phyloP scores from a whole-genome alignment of 2,888 invertebrate species.

The Aphidius colemani region DNA sequence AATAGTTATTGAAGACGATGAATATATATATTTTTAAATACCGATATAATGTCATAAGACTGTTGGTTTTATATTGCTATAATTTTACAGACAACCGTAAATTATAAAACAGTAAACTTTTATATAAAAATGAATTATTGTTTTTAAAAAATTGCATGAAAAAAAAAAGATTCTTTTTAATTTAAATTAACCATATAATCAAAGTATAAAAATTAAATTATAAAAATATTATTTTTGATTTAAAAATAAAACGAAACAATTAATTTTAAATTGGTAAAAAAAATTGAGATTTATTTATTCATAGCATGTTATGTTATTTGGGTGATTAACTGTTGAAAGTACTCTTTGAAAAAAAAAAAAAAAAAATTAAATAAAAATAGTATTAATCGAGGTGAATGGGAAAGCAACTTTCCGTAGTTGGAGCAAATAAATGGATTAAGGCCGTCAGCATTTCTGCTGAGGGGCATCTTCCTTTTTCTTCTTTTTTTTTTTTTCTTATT shows the following conservation, averaged over 20 bases:
- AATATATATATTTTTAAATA: too few relatives aligned
- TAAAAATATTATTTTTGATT: background rate
- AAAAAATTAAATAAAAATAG: background rate
- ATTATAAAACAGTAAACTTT: too few relatives aligned
- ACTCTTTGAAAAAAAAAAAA: background rate
- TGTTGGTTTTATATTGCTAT: too few relatives aligned
- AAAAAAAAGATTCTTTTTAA: too few relatives aligned
- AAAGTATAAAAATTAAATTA: background rate
- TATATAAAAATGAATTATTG: too few relatives aligned
- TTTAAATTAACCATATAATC: too few relatives aligned
- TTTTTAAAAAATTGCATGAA: too few relatives aligned
- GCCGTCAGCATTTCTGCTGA: constrained; percentile 11
- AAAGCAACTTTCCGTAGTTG: constrained; percentile 13
- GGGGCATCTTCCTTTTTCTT: constrained; percentile 8
- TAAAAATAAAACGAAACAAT: background rate
- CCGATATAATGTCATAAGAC: too few relatives aligned
- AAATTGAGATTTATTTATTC: background rate
- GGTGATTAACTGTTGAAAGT: background rate
- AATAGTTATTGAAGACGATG: too few relatives aligned
- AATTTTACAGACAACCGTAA: too few relatives aligned
- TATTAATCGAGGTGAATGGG: constrained; percentile 3
- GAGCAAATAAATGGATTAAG: constrained; percentile 17
- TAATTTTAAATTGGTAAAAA: background rate
- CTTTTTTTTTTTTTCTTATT: background rate
- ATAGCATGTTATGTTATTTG: background rate